Percentiles rank a stretch among this genome's conserved stretches.
phyloP scores from a whole-genome alignment of 2,797 vertebrate species.

The Eremophila alpestris region DNA sequence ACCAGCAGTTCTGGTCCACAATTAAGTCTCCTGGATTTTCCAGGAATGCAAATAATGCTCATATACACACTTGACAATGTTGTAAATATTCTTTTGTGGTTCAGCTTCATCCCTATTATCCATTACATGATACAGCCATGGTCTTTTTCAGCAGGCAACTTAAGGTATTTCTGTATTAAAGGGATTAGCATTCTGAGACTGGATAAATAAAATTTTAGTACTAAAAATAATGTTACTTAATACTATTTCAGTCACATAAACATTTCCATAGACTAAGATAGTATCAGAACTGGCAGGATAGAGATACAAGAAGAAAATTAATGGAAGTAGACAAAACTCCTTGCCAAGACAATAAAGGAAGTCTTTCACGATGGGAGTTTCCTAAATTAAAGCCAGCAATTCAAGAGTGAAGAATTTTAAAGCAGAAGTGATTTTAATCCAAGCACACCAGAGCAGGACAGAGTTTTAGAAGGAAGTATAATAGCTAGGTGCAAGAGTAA shows the following conservation, averaged over 20 bases:
- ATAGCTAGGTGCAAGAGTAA: neutral
- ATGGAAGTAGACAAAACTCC: conserved; percentile 29
- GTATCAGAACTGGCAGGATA: conserved; percentile 21
- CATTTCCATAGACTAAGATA: neutral
- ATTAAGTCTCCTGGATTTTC: neutral
- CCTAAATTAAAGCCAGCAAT: conserved; percentile 24
- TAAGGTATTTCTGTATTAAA: neutral
- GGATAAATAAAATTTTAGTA: neutral
- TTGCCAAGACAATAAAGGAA: conserved; percentile 44
- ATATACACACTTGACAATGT: neutral
- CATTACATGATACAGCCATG: neutral
- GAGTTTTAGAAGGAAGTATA: neutral
- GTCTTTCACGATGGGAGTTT: conserved; percentile 28
- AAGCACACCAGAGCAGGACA: neutral
- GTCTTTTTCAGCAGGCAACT: neutral
- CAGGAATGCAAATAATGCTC: neutral
- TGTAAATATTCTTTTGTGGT: neutral
- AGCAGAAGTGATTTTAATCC: neutral
- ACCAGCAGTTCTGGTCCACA: neutral
- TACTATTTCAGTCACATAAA: conserved; percentile 1
- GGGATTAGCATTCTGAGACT: neutral
- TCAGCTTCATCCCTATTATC: neutral
- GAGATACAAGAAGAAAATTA: conserved; percentile 27
- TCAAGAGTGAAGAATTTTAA: conserved; percentile 4
- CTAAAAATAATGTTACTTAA: neutral